A percentile compares a stretch with the other conserved stretches of the same genome.
phyloP scores from a whole-genome alignment of 2,888 invertebrate species.

The Yponomeuta plumbellus region DNA sequence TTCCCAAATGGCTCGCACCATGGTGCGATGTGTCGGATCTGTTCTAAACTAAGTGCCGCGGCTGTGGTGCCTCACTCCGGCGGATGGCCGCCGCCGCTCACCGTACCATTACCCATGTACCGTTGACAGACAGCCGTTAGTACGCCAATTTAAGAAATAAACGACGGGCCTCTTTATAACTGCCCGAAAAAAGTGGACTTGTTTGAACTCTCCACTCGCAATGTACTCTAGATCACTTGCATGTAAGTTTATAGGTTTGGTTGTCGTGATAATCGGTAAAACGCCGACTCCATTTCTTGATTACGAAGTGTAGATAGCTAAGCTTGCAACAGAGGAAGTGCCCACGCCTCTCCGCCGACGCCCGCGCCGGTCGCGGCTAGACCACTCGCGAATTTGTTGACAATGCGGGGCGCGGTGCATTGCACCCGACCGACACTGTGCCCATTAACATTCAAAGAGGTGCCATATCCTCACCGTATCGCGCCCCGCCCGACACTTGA shows the following conservation, averaged over 20 bases:
- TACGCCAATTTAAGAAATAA: conserved; percentile 5
- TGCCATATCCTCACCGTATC: conserved; percentile 53
- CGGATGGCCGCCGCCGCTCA: not conserved
- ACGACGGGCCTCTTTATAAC: conserved; percentile 6
- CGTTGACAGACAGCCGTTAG: conserved; percentile 11
- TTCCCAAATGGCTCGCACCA: not conserved
- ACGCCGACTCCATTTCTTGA: no score
- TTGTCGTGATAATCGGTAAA: not conserved
- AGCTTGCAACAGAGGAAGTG: no score
- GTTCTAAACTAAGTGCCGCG: no score
- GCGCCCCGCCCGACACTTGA: conserved; percentile 4
- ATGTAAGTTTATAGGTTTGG: not conserved
- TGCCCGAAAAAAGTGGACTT: not conserved
- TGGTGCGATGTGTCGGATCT: not conserved
- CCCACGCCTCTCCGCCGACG: no score
- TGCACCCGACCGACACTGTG: conserved; percentile 71
- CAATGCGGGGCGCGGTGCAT: conserved; percentile 67
- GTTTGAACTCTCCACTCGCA: not conserved
- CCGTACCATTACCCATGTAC: conserved; percentile 7
- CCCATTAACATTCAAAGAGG: conserved; percentile 71
- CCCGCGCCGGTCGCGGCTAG: not conserved
- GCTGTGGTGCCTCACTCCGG: not conserved
- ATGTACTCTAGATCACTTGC: not conserved
- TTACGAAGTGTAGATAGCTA: no score
- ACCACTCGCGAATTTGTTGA: conserved; percentile 63